phyloP scores from a whole-genome alignment of 2,888 invertebrate species.

The Apocheima hispidaria region DNA sequence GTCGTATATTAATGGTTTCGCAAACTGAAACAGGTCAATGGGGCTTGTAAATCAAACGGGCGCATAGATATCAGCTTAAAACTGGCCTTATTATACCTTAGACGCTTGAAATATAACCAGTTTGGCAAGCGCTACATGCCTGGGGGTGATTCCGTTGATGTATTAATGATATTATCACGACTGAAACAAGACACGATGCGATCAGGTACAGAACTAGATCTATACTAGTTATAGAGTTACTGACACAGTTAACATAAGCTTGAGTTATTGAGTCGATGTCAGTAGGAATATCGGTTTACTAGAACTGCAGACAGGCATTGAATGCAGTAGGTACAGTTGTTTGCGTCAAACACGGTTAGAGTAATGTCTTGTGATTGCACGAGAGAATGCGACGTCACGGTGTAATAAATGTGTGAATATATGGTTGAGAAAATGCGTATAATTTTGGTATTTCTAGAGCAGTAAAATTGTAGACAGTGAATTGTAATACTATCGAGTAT shows the following conservation, averaged over 20 bases:
- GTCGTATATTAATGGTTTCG: constrained; percentile 25
- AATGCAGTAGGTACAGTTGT: constrained; percentile 21
- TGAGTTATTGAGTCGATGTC: constrained; percentile 22
- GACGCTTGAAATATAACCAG: constrained; percentile 12
- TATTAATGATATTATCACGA: constrained; percentile 19
- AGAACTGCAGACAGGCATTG: constrained; percentile 6
- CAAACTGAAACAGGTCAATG: constrained; percentile 34
- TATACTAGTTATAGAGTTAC: constrained; percentile 2
- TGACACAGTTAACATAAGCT: constrained; percentile 24
- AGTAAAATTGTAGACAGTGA: not conserved
- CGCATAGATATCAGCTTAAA: constrained; percentile 8
- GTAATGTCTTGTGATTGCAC: constrained; percentile 10
- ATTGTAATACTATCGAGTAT: not conserved
- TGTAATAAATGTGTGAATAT: constrained; percentile 10
- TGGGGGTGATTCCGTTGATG: constrained; percentile 23
- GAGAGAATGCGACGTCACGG: constrained; percentile 2
- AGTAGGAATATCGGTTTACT: constrained; percentile 26
- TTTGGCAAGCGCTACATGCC: constrained; percentile 20
- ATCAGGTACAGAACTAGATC: constrained; percentile 8
- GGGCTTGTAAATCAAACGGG: constrained; percentile 23
- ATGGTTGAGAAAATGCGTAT: constrained; percentile 9
- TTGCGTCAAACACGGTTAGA: constrained; percentile 17
- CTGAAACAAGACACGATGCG: constrained; percentile 16
- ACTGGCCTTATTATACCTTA: constrained; percentile 14
- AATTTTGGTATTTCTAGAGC: not conserved